Evolutionary conservation across 2,797 vertebrate species (phyloP).

Genomic region (Atherinosoma microstoma): DNA sequence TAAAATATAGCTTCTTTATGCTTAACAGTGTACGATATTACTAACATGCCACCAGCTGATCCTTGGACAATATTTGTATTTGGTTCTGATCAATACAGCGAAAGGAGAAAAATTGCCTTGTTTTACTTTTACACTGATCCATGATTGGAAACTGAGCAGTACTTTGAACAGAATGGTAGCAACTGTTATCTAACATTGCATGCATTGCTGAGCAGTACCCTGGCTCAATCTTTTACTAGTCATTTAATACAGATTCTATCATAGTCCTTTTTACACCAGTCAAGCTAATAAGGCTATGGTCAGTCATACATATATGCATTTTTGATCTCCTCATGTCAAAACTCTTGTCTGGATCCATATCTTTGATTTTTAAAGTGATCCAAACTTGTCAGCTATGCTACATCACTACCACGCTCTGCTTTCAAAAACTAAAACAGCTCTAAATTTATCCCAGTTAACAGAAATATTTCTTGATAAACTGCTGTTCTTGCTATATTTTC

Average conservation of each 20-base stretch:
- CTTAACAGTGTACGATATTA: no score
- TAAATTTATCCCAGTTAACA: no score
- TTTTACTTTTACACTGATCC: background rate
- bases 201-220: background rate
- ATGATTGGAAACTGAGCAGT: background rate
- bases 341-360: background rate
- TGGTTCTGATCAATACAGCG: background rate
- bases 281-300: background rate
- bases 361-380: background rate
- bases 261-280: background rate
- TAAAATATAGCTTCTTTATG: no score
- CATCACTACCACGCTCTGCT: no score
- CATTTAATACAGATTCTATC: background rate
- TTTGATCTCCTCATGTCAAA: background rate
- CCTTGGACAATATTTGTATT: background rate
- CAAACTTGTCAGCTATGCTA: no score
- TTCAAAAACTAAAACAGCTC: no score
- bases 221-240: background rate
- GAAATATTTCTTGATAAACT: no score
- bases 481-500: no score
- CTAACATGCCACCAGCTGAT: background rate
- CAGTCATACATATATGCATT: background rate
- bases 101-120: background rate
- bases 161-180: background rate
- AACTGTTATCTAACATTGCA: background rate